Evolutionary conservation across 1,140 invertebrate genomes (phyloP), one percentile per base, ranked within the genome.

Genomic region (Glomeris maerens): DNA sequence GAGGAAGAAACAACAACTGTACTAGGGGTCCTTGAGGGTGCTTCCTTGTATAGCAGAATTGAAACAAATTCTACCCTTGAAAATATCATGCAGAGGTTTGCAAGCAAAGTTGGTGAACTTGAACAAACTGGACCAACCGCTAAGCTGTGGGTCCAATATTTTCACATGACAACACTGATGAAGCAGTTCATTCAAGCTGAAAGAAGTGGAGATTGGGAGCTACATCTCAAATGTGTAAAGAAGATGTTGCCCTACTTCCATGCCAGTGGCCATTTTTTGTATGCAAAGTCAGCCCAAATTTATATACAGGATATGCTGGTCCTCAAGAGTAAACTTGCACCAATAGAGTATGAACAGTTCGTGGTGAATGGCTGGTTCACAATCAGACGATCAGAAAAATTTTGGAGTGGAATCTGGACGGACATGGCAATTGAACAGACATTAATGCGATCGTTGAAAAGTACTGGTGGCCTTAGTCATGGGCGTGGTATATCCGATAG

Each of bases 351-450:
- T 25, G 1, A 55, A 14, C 2, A 2, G n/a, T 49, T 52, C 22
- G 44, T 25, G 40, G 4, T 4, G n/a, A 2, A 20, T 14, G 51
- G 51, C 29, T 38, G 13, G 21, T 52, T 52, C 39, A 52, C 51
- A 7, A 49, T 52, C 27, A 14, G 51, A n/a, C 17, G 49, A 23
- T 20, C 4, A 48, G 54, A 62, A 28, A 52, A 51, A 26, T 59
- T 55, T 36, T 60, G 58, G 57, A 54, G 40, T 45, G 60, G 60
- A 10, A 27, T 57, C 2, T 59, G 55, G 14, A 40, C 52, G 14
- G 59, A 62, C 49, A 52, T 60, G 27, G 40, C 52, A 3, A 61
- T 60, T 45, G 55, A 60, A 44, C 57, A 62, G 40, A 50, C 52
- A 2, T 31, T 51, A 7, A 51, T 51, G 50, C 23, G 26, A 20